Percentiles rank a stretch among this genome's conserved stretches.
phyloP scores from a whole-genome alignment of 2,888 invertebrate species.

The Microdon myrmicae region DNA sequence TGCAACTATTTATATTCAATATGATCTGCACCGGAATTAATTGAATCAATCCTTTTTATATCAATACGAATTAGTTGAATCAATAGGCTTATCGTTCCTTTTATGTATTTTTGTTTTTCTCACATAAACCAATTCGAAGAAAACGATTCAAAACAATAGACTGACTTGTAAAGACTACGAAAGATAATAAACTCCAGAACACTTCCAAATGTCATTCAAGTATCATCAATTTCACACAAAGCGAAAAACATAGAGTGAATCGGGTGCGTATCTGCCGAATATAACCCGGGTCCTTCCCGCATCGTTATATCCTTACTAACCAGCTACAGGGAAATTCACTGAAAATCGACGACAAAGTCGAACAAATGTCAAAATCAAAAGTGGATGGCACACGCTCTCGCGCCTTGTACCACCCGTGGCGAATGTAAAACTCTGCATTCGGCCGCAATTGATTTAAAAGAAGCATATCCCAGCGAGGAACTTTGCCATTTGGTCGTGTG shows the following conservation, averaged over 20 bases:
- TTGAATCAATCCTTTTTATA: no score
- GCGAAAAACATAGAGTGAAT: background rate
- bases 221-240: conserved; percentile 25
- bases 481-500: conserved; percentile 1
- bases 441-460: conserved; percentile 26
- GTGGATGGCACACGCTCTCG: conserved; percentile 6
- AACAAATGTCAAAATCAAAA: conserved; percentile 26
- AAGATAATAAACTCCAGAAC: conserved; percentile 30
- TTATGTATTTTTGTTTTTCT: no score
- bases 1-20: no score
- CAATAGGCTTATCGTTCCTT: no score
- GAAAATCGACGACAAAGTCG: conserved; percentile 11
- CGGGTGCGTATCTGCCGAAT: background rate
- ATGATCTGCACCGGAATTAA: no score
- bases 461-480: conserved; percentile 12
- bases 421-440: conserved; percentile 11
- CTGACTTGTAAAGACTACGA: conserved; percentile 37
- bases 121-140: no score
- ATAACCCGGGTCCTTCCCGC: no score
- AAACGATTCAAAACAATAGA: no score
- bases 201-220: conserved; percentile 11
- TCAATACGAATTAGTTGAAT: no score
- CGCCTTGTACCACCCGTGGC: conserved; percentile 3
- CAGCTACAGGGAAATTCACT: no score
- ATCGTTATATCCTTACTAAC: no score